Percentiles rank a stretch among this genome's conserved stretches.
Conservation (phyloP, 2,797 vertebrate species). For the Argentina silus region DNA sequence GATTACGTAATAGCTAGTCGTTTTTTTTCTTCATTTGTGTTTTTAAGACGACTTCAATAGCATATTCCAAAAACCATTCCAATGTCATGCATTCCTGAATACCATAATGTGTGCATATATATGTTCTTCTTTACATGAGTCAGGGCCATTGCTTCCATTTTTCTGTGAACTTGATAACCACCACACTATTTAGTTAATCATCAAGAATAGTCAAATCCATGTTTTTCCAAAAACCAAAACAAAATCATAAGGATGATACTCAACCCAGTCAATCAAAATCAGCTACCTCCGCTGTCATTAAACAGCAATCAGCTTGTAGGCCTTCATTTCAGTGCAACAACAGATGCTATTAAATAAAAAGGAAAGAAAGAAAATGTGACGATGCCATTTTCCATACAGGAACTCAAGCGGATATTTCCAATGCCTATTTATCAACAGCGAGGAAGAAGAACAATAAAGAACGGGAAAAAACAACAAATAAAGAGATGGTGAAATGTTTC, state of each 20-base stretch:
- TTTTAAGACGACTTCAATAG: constrained; percentile 61
- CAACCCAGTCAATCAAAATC: constrained; percentile 70
- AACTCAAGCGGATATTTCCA: constrained; percentile 48
- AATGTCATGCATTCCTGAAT: constrained; percentile 71
- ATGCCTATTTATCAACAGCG: constrained; percentile 50
- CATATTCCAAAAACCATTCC: constrained; percentile 71
- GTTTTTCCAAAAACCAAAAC: constrained; percentile 23
- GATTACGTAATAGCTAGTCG: constrained; percentile 52
- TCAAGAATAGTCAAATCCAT: constrained; percentile 32
- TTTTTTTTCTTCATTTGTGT: constrained; percentile 41
- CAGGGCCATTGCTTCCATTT: constrained; percentile 36
- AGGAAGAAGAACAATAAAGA: constrained; percentile 38
- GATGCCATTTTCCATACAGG: constrained; percentile 35
- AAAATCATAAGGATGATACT: constrained; percentile 45
- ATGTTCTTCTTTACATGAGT: constrained; percentile 48
- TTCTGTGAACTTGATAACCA: constrained; percentile 19
- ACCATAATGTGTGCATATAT: constrained; percentile 60
- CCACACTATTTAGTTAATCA: constrained; percentile 27
- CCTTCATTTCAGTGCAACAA: constrained; percentile 77
- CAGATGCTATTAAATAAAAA: constrained; percentile 52
- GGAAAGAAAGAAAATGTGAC: constrained; percentile 15
- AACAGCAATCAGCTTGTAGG: constrained; percentile 68
- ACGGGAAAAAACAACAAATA: constrained; percentile 25
- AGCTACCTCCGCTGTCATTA: constrained; percentile 69
- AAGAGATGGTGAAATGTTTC: constrained; percentile 53